Evolutionary conservation across 1,140 invertebrate species (phyloP), one percentile per base, ranked within the genome.

Genomic region (Drosophila paulistorum): DNA sequence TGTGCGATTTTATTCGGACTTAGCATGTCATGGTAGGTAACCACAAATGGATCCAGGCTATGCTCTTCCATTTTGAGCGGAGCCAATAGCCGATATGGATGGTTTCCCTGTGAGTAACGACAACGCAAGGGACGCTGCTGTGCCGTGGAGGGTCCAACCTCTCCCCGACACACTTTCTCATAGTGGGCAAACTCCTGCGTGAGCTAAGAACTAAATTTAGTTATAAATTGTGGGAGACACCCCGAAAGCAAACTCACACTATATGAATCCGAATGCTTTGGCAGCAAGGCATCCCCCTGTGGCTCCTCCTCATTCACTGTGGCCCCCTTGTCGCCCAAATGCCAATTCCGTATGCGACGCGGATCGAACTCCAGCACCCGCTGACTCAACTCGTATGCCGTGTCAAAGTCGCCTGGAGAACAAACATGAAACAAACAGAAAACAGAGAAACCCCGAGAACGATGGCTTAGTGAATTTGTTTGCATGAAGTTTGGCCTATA

Each of bases 41-140:
- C 94, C 79, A 99, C 96, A 67, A 95, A 94, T 0, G 98, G 99
- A 23, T 97, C 94, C 13, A 96, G 92, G 92, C 96, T 97, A 35
- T 96, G 94, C 81, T 98, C 95, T 92, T 99, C 99, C 87, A 98
- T 95, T 92, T 99, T 99, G 59, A 98, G 94, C 0, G 97, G 98
- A 0, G 95, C 96, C 30, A 99, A 92, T 64, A 94, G 93, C 1
- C 98, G 93, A 87, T 95, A 97, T 0, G 97, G 96, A 74, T 95
- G 94, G 68, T 94, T 94, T 33, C 94, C 94, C 57, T 93, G 93
- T 20, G 94, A 92, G 84, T 98, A 98, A n/a, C 95, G 94, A 92
- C 98, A 99, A 66, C 94, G 94, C 11, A 87, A 3, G 9, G 17
- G 66, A 0, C 81, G 77, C 85, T 45, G 65, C 35, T 89, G 69